Percentiles rank a stretch among this genome's conserved stretches.
Conservation (phyloP, 2,113 vertebrate species). For the Thamnaconus septentrionalis region DNA sequence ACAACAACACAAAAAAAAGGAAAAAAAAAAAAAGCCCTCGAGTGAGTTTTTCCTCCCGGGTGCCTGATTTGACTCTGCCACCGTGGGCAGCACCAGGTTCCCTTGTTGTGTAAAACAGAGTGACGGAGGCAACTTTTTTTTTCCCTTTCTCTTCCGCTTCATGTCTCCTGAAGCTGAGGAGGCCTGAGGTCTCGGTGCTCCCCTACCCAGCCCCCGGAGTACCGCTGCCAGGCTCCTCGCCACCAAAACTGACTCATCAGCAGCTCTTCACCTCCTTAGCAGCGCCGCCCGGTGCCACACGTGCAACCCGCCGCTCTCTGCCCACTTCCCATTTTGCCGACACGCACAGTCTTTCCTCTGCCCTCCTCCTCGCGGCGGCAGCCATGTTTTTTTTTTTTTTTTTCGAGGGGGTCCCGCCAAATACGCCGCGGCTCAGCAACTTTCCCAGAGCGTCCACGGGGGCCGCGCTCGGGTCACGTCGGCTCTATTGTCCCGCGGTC, state of each 20-base stretch:
- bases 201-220: slow-evolving; percentile 17
- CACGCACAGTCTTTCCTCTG: slow-evolving; percentile 47
- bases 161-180: slow-evolving; percentile 53
- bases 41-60: slow-evolving; percentile 45
- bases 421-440: slow-evolving; percentile 43
- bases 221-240: slow-evolving; percentile 65
- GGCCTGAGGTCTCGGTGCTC: slow-evolving; percentile 3
- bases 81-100: slow-evolving; percentile 45
- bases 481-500: slow-evolving; percentile 37
- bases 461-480: slow-evolving; percentile 36
- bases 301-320: slow-evolving; percentile 55
- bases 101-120: slow-evolving; percentile 60
- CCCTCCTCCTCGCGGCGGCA: slow-evolving; percentile 40
- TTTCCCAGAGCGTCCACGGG: slow-evolving; percentile 36
- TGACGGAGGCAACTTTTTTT: slow-evolving; percentile 56
- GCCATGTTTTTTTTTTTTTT: slow-evolving; percentile 37
- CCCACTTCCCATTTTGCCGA: slow-evolving; percentile 60
- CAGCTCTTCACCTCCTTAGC: slow-evolving; percentile 72
- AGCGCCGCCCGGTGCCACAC: slow-evolving; percentile 53
- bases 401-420: no score
- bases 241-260: slow-evolving; percentile 75
- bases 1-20: no score
- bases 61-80: slow-evolving; percentile 58
- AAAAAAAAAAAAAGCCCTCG: slow-evolving; percentile 52
- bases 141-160: slow-evolving; percentile 58